Evolutionary conservation across 2,113 vertebrate genomes (phyloP), one percentile per base, ranked within the genome.

Genomic region (Symphodus melops): DNA sequence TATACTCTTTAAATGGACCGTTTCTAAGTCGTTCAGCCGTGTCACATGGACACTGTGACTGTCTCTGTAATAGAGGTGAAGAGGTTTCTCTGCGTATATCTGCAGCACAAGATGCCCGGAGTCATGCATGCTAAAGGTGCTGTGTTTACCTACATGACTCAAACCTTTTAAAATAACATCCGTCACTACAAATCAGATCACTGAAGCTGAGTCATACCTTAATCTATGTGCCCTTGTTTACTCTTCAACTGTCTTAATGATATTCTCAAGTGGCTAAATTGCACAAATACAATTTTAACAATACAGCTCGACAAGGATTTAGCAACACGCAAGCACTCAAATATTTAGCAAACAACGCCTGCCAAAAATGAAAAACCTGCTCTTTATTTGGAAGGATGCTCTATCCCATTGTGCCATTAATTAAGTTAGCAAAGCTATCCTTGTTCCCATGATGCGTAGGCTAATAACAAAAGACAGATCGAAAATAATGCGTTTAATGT

Each of bases 201-300:
- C n/a, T 28, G 65, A 44, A 5, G 36, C 33, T 75, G 48, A 58
- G 52, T 71, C 61, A 71, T 42, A 36, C 11, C 21, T 78, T 66
- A 8, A 49, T 42, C 11, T 25, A 14, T 72, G 28, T 8, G 17
- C 12, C 48, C 41, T 44, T 23, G 19, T 51, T 70, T 23, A 44
- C 37, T 68, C 13, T 25, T 2, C 21, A 44, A 12, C 46, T 10
- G 46, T 25, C 53, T 41, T 68, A 64, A 64, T 57, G 16, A 41
- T 28, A 36, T 11, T 23, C 37, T 62, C 4, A 8, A 28, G 28
- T 44, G 53, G 42, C 1, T 17, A 21, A 39, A 54, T 7, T 55
- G 25, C 33, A 65, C 19, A 17, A 28, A 56, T 23, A 12, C 19
- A 3, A 5, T 11, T 57, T 48, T n/a, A 58, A 36, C 25, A 16